Conservation (phyloP, 2,797 vertebrate species). For the Potorous gilbertii region DNA sequence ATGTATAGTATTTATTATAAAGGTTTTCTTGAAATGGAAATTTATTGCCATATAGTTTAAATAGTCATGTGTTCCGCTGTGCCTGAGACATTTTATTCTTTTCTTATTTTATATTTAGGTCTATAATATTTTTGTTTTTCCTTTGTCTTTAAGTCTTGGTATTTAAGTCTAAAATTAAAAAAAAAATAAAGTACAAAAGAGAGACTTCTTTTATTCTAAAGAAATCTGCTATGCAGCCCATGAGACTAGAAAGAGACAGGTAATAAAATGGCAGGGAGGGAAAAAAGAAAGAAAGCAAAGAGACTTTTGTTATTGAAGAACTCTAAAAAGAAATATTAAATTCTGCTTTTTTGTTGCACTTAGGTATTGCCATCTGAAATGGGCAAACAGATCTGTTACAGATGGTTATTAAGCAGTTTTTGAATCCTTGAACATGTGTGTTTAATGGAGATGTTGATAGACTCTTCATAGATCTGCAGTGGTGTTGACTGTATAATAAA, state of each 20-base stretch:
- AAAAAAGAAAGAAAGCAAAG: conserved; percentile 11
- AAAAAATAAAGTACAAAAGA: conserved; percentile 42
- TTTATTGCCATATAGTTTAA: too few species aligned
- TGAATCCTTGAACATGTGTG: conserved; percentile 54
- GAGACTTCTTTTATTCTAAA: conserved; percentile 39
- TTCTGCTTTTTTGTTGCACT: conserved; percentile 61
- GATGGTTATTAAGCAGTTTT: conserved; percentile 46
- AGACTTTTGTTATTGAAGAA: conserved; percentile 50
- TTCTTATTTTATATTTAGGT: too few species aligned
- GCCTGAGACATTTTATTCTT: too few species aligned
- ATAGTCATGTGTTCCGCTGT: too few species aligned
- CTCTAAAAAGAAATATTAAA: conserved; percentile 68
- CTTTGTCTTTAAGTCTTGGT: too few species aligned
- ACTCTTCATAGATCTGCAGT: conserved; percentile 36
- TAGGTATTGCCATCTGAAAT: conserved; percentile 58
- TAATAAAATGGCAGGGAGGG: background rate
- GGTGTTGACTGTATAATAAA: conserved; percentile 50
- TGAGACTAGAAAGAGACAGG: conserved; percentile 26
- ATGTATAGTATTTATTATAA: too few species aligned
- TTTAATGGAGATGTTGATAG: conserved; percentile 62
- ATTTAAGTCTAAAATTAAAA: too few species aligned
- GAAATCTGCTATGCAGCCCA: conserved; percentile 39
- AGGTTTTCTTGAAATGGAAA: too few species aligned
- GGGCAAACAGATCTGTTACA: conserved; percentile 71
- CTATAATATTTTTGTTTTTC: too few species aligned